Evolutionary conservation across 2,113 vertebrate genomes (phyloP), one percentile per base, ranked within the genome.

Genomic region (Natator depressus): DNA sequence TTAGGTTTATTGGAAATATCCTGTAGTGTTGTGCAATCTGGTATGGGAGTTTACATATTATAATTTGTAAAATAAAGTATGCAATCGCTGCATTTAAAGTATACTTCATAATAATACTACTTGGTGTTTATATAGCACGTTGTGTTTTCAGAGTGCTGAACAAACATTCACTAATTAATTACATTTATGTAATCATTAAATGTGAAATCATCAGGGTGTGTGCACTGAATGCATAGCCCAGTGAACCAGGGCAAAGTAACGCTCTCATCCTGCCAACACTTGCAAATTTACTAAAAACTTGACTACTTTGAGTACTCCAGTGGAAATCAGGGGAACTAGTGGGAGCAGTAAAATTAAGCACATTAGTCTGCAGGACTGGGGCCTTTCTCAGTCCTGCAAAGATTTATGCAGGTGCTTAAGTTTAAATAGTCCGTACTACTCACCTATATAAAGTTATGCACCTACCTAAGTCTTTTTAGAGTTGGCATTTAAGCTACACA

Each of bases 91-190:
- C 25, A 2, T 12, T 65, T 6, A 0, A 6, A 2, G 1, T 3
- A 4, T 4, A 5, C 42, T 2, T 1, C 1, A 3, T 31, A 10
- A n/a, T 31, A 2, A 72, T 35, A 12, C 16, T 2, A 0, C 4
- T 1, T 22, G 89, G 76, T 69, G 1, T 0, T 22, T 3, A 0
- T 84, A 38, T 16, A 13, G 80, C 19, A 0, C 31, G 7, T 25
- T 22, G 53, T 10, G 88, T 1, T 35, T 53, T 4, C 1, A 62
- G 22, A n/a, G 16, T 1, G 8, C 35, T 8, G 88, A 19, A 31
- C n/a, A 4, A 4, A 10, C 5, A 0, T 22, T 10, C 78, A 2
- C 54, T 0, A 8, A 10, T 6, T 2, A 1, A n/a, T 69, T n/a
- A 72, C 19, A 4, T 19, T 25, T 51, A 2, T 47, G 1, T 65